Evolutionary conservation across 2,113 vertebrate genomes (phyloP), one percentile per base, ranked within the genome.

Genomic region (Rostratula benghalensis): DNA sequence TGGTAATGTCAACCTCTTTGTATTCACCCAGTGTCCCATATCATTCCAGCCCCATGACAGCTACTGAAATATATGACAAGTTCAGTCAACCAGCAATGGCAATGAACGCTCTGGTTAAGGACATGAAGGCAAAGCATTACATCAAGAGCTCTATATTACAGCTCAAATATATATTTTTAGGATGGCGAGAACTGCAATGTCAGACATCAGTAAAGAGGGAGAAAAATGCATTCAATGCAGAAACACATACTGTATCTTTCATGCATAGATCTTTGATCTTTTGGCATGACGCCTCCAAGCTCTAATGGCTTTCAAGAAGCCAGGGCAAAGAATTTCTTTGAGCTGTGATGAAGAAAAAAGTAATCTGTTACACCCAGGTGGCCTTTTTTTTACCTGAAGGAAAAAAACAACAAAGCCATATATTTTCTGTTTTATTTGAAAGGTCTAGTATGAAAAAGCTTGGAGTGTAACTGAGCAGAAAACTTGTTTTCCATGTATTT

Each of bases 101-200:
- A 88, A 13, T 0, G 2, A 84, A 69, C 21, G 21, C 8, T 35
- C 27, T 69, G 19, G 6, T 76, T 76, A 57, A 80, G 43, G 22
- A 41, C 53, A 73, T 0, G 0, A n/a, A 61, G n/a, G 8, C 23
- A 65, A 50, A 83, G 63, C 30, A 51, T 46, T 63, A 69, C 14
- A 41, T 41, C 31, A 73, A 60, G 65, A 87, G 2, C 13, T 61
- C 53, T 73, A 13, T 46, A 46, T 46, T 46, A 46, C 19, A 46
- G 20, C 46, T 79, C 18, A 86, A 88, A 77, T 67, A 53, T 2
- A 21, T 48, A 23, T 45, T 73, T 39, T 92, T 68, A 63, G 16
- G 4, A 16, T 79, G 25, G 13, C 46, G 30, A 82, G 13, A 51
- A 4, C 69, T 53, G 18, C 63, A 56, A 14, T 73, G 12, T 43